A percentile compares a stretch with the other conserved stretches of the same genome.
phyloP scores from a whole-genome alignment of 2,888 invertebrate species.

The Pristionchus mayeri region DNA sequence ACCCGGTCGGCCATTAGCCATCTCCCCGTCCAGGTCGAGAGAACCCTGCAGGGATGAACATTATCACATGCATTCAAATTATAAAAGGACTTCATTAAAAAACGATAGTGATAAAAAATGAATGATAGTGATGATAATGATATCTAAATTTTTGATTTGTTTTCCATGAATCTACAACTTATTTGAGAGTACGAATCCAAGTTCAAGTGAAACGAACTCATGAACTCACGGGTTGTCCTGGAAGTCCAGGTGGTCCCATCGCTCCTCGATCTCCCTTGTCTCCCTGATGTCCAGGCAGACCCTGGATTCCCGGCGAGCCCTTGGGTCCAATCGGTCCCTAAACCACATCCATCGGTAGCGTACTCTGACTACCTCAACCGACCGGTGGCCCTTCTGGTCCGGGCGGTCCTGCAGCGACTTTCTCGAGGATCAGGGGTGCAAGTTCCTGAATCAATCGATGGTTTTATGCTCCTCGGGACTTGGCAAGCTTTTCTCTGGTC shows the following conservation, averaged over 20 bases:
- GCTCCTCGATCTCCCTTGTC: constrained; percentile 74
- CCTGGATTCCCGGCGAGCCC: constrained; percentile 68
- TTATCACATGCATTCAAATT: no score
- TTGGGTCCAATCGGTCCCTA: constrained; percentile 53
- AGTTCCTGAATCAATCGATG: constrained; percentile 52
- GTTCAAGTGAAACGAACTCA: no score
- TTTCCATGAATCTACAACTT: no score
- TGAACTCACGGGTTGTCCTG: constrained; percentile 65
- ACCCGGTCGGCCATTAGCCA: constrained; percentile 22
- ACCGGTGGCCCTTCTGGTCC: constrained; percentile 68
- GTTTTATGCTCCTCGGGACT: not conserved
- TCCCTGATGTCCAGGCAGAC: constrained; percentile 72
- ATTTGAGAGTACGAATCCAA: no score
- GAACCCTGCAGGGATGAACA: no score
- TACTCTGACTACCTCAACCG: constrained; percentile 31
- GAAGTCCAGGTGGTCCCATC: constrained; percentile 72
- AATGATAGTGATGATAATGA: no score
- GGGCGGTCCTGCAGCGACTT: constrained; percentile 51
- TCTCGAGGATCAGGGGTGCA: not conserved
- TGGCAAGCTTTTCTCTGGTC: no score
- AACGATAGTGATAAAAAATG: no score
- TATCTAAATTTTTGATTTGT: no score
- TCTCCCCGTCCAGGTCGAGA: constrained; percentile 18
- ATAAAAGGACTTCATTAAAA: no score
- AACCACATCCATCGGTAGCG: not conserved